phyloP scores from a whole-genome alignment of 2,888 invertebrate genomes.

The Gisinianus flammeolus region DNA sequence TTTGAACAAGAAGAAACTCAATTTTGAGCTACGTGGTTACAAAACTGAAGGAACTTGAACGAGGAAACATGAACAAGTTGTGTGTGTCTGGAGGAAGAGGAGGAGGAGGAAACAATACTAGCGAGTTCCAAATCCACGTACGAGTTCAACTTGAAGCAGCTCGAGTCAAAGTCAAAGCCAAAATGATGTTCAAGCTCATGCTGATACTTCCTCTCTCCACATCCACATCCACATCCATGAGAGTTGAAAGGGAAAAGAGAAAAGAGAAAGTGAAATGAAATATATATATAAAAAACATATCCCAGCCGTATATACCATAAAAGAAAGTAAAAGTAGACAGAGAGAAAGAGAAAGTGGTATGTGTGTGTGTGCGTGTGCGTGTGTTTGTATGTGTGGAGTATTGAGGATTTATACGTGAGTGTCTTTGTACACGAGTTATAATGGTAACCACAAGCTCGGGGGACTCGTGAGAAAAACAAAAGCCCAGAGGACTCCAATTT shows the following conservation, averaged over 20 bases:
- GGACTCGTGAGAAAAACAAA: conserved; percentile 38
- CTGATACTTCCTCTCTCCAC: conserved; percentile 10
- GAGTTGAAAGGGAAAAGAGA: conserved; percentile 24
- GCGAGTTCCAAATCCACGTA: conserved; percentile 2
- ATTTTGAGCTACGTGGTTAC: conserved; percentile 14
- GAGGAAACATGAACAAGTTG: conserved; percentile 7
- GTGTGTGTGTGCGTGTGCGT: background rate
- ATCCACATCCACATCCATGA: too few species aligned
- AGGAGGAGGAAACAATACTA: conserved; percentile 1
- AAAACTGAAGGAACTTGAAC: background rate
- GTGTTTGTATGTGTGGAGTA: background rate
- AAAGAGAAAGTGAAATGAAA: background rate
- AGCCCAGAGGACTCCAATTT: conserved; percentile 37
- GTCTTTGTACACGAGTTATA: conserved; percentile 22
- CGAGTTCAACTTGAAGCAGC: background rate
- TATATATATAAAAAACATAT: background rate
- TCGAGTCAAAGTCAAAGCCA: background rate
- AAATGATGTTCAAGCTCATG: background rate
- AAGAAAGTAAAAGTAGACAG: background rate
- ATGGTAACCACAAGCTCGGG: conserved; percentile 30
- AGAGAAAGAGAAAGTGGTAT: background rate
- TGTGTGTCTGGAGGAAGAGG: background rate
- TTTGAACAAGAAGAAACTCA: conserved; percentile 16
- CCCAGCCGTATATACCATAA: too few species aligned
- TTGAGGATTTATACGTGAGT: background rate